These are phyloP conservation scores for Vanacampus margaritifer DNA, from an alignment of 2,113 vertebrate species.

Conservation along the genomic window DNA sequence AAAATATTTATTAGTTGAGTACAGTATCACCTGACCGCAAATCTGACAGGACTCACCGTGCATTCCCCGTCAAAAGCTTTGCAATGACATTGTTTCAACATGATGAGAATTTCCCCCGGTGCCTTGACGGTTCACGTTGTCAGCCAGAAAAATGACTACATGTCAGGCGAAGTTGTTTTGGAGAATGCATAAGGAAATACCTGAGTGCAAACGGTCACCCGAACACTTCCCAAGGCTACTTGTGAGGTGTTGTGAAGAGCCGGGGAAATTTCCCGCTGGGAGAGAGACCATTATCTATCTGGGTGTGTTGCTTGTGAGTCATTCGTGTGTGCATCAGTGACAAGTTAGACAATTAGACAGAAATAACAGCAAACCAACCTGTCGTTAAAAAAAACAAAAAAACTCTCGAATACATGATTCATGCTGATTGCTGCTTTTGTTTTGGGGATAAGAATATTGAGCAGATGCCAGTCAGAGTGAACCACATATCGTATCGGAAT, in stretches of 20 bases:
- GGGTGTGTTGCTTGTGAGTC: conserved; percentile 60
- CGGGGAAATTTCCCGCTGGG: conserved; percentile 55
- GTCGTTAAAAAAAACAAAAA: conserved; percentile 50
- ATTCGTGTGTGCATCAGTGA: conserved; percentile 60
- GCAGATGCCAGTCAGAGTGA: conserved; percentile 46
- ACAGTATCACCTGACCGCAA: not conserved
- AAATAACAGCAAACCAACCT: conserved; percentile 69
- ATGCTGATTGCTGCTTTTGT: conserved; percentile 65
- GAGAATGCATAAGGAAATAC: conserved; percentile 27
- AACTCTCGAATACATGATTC: conserved; percentile 56
- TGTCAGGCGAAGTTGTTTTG: conserved; percentile 33
- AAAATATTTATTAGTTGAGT: not conserved
- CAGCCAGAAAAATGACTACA: conserved; percentile 20
- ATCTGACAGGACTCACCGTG: conserved; percentile 15
- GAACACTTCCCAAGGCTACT: conserved; percentile 19
- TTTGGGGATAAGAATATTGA: conserved; percentile 56
- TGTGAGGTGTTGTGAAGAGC: conserved; percentile 22
- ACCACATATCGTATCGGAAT: conserved; percentile 26
- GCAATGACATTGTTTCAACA: conserved; percentile 28
- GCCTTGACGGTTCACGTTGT: conserved; percentile 4
- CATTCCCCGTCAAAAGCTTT: conserved; percentile 13
- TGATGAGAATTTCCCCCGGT: conserved; percentile 36
- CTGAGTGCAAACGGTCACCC: conserved; percentile 6
- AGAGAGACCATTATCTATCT: conserved; percentile 59
- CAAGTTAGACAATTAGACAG: conserved; percentile 66